Evolutionary conservation across 2,113 vertebrate genomes (phyloP), one percentile per base, ranked within the genome.

Genomic region (Brachypodius melanocephalos): DNA sequence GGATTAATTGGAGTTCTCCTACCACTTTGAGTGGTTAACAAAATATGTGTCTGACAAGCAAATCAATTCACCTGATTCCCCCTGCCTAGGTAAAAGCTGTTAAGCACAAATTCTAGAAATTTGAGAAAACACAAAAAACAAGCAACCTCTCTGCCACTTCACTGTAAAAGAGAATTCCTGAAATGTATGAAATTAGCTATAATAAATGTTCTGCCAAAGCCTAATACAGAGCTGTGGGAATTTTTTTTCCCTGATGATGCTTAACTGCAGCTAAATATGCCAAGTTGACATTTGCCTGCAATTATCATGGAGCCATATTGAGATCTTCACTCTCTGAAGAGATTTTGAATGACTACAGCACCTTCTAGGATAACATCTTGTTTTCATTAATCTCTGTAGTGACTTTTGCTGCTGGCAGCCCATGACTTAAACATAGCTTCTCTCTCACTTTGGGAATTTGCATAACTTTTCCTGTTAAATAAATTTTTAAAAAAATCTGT

Each of bases 251-350:
- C 58, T 77, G 65, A 69, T 28, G 32, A 46, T 55, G 63, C 90
- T 92, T 84, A 93, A 69, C 71, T 84, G n/a, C 76, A 71, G 51
- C 78, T 93, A 90, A 94, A 94, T 92, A 83, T 59, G 45, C 85
- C 67, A 95, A 36, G 63, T 69, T 94, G 83, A 95, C 67, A 87
- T 88, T 96, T 95, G 63, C 55, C 68, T 93, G 83, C 51, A 88
- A 80, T 96, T 94, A 92, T 17, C 55, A 67, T 74, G 86, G 51
- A 96, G 40, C 55, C 48, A 71, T 92, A 92, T 83, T 86, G 85
- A 93, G 75, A 77, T 67, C 29, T 69, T 90, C 51, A 24, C 34
- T 86, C 94, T 76, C 72, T 90, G 63, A 91, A 93, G 54, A 90
- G 59, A 89, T 85, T 80, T 76, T 80, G 74, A 94, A 76, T 62